phyloP scores from a whole-genome alignment of 2,797 vertebrate genomes.

The Melanotaenia nigrans region DNA sequence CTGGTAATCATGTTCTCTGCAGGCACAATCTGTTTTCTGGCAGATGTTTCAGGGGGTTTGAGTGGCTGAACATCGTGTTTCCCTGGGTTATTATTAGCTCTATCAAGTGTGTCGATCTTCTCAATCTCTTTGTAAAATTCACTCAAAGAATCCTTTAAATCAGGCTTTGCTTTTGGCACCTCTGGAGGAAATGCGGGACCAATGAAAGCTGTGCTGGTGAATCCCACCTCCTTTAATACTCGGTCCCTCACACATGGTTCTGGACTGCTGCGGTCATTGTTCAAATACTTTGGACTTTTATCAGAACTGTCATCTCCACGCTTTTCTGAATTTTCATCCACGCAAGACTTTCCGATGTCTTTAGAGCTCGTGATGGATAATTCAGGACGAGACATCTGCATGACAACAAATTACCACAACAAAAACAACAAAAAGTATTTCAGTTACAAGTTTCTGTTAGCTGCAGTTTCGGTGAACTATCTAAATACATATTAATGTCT shows the following conservation, averaged over 20 bases:
- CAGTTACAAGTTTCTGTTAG: neutral
- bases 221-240: slow-evolving; percentile 70
- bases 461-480: neutral
- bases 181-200: slow-evolving; percentile 72
- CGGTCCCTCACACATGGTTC: slow-evolving; percentile 44
- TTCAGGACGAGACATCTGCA: slow-evolving; percentile 61
- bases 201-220: slow-evolving; percentile 81
- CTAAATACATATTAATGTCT: neutral
- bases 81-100: neutral
- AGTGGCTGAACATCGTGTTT: neutral
- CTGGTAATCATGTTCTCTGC: neutral
- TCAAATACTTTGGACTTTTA: neutral
- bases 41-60: neutral
- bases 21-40: slow-evolving; percentile 3
- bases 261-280: neutral
- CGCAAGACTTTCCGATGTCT: neutral
- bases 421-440: neutral
- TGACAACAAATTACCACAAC: neutral
- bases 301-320: neutral
- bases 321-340: neutral
- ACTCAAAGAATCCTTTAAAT: slow-evolving; percentile 76
- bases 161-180: slow-evolving; percentile 1
- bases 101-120: slow-evolving; percentile 57
- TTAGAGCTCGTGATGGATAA: neutral
- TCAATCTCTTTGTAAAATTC: slow-evolving; percentile 85